A percentile compares a stretch with the other conserved stretches of the same genome.
Evolutionary conservation across 2,888 invertebrate species (phyloP).

Genomic region (Trachelus troglodyta): DNA sequence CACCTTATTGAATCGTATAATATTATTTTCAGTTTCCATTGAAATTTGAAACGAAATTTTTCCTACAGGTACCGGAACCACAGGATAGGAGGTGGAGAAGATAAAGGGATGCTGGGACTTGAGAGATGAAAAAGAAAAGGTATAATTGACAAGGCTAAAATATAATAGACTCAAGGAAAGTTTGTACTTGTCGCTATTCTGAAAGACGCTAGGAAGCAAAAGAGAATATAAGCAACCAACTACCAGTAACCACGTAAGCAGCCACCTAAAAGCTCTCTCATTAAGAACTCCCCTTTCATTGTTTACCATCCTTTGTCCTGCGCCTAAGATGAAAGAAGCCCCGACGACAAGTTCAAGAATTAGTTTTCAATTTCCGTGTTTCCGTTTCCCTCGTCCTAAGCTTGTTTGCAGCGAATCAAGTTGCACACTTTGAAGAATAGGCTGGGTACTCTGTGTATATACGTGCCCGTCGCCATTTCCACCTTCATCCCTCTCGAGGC

Average conservation of each 20-base stretch:
- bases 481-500: not conserved
- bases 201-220: not conserved
- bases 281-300: conserved; percentile 24
- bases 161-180: not conserved
- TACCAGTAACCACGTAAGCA: not conserved
- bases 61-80: not conserved
- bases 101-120: not conserved
- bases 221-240: not conserved
- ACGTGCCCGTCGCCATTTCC: not conserved
- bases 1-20: not conserved
- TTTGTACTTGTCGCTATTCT: not conserved
- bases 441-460: not conserved
- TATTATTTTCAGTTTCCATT: not conserved
- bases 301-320: conserved; percentile 31
- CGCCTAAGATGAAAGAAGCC: conserved; percentile 27
- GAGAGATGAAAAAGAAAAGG: not conserved
- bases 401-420: not conserved
- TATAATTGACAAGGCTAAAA: not conserved
- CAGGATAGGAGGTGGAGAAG: too few relatives aligned
- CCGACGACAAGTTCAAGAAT: conserved; percentile 20
- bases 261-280: conserved; percentile 19
- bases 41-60: not conserved
- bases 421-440: not conserved
- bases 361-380: conserved; percentile 35
- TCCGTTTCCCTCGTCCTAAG: conserved; percentile 5